Evolutionary conservation across 2,888 invertebrate genomes (phyloP).

Genomic region (Gasteruption jaculator): DNA sequence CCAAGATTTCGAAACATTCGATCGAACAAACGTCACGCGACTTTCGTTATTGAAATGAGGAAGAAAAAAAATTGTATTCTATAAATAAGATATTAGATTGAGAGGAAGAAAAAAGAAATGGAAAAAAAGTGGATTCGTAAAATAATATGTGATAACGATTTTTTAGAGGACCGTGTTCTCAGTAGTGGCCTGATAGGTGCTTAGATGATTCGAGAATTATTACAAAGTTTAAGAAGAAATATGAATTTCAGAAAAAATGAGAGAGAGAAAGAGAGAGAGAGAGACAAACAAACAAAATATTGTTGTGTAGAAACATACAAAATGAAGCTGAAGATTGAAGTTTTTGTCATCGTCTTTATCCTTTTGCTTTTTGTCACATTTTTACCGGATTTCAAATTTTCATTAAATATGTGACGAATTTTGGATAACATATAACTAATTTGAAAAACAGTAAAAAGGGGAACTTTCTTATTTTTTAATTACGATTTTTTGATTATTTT

Average conservation of each 20-base stretch:
- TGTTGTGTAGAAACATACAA: conserved; percentile 33
- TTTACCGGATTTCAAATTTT: conserved; percentile 10
- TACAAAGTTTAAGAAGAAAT: conserved; percentile 26
- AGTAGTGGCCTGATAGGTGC: conserved; percentile 50
- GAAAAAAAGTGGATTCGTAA: conserved; percentile 28
- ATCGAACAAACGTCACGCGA: too few species aligned
- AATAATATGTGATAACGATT: conserved; percentile 48
- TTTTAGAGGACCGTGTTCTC: conserved; percentile 47
- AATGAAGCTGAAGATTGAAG: too few species aligned
- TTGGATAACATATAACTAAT: conserved; percentile 12
- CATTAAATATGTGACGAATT: conserved; percentile 6
- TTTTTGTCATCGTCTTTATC: too few species aligned
- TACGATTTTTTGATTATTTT: too few species aligned
- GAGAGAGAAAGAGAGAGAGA: conserved; percentile 23
- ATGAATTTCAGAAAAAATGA: conserved; percentile 15
- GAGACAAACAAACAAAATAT: conserved; percentile 26
- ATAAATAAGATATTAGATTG: conserved; percentile 9
- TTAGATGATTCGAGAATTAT: conserved; percentile 36
- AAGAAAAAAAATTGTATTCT: conserved; percentile 2
- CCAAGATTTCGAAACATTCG: too few species aligned
- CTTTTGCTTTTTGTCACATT: too few species aligned
- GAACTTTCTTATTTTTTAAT: too few species aligned
- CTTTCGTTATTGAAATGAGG: conserved; percentile 10
- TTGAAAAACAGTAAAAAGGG: conserved; percentile 25
- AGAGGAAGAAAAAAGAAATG: conserved; percentile 18